Conservation (phyloP, 1,140 invertebrate genomes). For the Bombus waltoni region DNA sequence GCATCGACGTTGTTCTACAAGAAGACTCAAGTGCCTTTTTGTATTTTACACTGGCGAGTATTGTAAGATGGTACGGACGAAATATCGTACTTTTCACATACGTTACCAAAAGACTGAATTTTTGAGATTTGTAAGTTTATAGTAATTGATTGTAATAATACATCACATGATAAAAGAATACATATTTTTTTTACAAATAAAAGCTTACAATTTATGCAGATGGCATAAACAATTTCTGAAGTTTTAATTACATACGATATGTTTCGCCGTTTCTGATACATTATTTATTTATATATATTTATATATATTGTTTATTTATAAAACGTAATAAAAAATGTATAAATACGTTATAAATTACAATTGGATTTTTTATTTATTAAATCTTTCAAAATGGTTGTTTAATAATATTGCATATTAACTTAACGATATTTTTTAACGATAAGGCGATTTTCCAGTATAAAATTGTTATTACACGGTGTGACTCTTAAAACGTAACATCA, state of each 20-base stretch:
- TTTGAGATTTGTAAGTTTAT: neutral
- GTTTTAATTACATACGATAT: neutral
- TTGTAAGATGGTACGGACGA: conserved; percentile 4
- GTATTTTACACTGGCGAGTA: neutral
- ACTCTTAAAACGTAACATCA: conserved; percentile 54
- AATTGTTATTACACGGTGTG: neutral
- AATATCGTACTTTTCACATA: neutral
- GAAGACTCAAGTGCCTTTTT: conserved; percentile 33
- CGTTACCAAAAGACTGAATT: neutral
- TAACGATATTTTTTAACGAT: neutral
- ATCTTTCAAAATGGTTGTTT: conserved; percentile 1
- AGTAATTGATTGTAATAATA: neutral
- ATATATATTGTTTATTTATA: neutral
- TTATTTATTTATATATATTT: conserved; percentile 8
- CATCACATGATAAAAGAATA: neutral
- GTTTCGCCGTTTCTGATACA: neutral
- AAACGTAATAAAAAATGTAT: neutral
- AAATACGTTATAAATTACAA: neutral
- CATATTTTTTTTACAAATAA: conserved; percentile 12
- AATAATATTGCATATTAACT: neutral
- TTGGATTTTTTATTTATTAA: neutral
- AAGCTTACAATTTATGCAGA: neutral
- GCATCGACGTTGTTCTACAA: conserved; percentile 40
- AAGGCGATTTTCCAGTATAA: neutral
- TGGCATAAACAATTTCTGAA: neutral